Conservation (phyloP, 2,797 vertebrate species). For the Myiotriccus ornatus region DNA sequence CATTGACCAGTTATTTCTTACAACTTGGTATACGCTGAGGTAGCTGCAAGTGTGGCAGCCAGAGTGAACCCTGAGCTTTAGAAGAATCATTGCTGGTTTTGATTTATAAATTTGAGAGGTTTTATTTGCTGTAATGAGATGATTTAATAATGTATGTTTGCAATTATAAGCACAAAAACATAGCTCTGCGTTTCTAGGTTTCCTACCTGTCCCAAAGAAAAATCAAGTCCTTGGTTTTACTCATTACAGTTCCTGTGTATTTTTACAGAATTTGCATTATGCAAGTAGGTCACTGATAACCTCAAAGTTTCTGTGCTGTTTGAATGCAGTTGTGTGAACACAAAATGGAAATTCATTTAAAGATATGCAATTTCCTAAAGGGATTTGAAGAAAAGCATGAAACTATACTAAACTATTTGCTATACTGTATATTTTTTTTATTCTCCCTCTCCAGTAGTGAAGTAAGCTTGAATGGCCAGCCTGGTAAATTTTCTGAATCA, state of each 20-base stretch:
- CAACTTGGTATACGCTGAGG: neutral
- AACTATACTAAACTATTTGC: neutral
- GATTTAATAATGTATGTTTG: neutral
- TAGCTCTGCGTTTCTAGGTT: neutral
- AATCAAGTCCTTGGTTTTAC: neutral
- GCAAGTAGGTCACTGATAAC: constrained; percentile 45
- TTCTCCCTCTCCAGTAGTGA: constrained; percentile 42
- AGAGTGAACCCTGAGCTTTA: neutral
- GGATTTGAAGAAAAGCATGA: constrained; percentile 9
- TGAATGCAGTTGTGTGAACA: constrained; percentile 35
- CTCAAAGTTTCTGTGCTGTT: constrained; percentile 30
- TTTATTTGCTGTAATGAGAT: neutral
- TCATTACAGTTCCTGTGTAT: neutral
- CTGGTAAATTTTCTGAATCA: constrained; percentile 47
- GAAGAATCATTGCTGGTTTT: neutral
- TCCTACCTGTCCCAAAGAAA: neutral
- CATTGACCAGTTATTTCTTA: neutral
- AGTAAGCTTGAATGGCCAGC: constrained; percentile 57
- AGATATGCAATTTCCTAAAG: constrained; percentile 32
- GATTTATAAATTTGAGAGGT: neutral
- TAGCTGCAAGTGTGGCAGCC: neutral
- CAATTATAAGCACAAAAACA: neutral
- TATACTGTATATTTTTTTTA: neutral
- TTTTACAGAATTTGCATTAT: constrained; percentile 25
- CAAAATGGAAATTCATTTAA: constrained; percentile 51